Percentiles rank a stretch among this genome's conserved stretches.
phyloP scores from a whole-genome alignment of 1,140 invertebrate species.

The Ctenoplectra terminalis region DNA sequence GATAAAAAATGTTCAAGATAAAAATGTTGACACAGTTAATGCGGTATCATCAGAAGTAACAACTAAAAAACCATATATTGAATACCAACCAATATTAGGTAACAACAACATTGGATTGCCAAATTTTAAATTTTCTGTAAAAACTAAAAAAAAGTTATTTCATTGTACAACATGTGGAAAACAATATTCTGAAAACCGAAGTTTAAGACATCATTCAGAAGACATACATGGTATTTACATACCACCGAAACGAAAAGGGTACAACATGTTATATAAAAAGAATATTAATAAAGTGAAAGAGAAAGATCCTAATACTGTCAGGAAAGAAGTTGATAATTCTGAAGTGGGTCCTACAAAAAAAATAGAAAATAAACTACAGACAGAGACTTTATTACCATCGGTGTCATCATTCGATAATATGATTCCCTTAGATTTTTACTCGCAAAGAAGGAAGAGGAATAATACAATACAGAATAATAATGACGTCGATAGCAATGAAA shows the following conservation, averaged over 20 bases:
- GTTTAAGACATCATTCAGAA: conserved; percentile 69
- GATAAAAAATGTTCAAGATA: conserved; percentile 70
- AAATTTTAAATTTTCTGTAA: conserved; percentile 74
- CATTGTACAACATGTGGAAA: conserved; percentile 74
- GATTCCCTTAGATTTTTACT: neutral
- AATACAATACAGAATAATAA: neutral
- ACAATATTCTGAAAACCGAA: conserved; percentile 66
- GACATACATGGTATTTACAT: conserved; percentile 71
- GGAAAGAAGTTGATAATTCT: neutral
- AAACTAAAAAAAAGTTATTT: conserved; percentile 68
- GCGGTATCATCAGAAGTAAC: neutral
- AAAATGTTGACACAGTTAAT: neutral
- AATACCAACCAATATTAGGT: conserved; percentile 61
- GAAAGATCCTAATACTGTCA: neutral
- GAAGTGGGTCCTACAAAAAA: conserved; percentile 5
- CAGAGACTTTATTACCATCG: neutral
- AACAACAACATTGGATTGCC: conserved; percentile 63
- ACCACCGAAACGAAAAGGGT: conserved; percentile 34
- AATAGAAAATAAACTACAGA: neutral
- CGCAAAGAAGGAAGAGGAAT: neutral
- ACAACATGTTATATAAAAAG: neutral
- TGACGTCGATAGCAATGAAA: no score
- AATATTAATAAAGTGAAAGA: conserved; percentile 12
- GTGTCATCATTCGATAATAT: no score
- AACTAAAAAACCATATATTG: conserved; percentile 41